Base-by-base conservation (phyloP, 2,888 invertebrate genomes). In the Rotaria sp. region DNA sequence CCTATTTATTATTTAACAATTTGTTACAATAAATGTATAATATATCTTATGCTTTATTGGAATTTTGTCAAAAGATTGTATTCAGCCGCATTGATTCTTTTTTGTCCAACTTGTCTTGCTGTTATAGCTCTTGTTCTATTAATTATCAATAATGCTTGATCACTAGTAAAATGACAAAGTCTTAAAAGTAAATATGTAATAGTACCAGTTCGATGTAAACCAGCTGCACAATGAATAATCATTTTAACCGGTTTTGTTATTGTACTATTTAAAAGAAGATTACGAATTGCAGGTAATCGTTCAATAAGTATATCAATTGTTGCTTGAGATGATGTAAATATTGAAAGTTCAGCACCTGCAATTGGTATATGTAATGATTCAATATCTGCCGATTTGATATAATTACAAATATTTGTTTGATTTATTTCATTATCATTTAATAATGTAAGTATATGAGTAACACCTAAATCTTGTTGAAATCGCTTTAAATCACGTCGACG, bases 191-290 rank as follows among this genome's bases (percentile, higher is more conserved):
- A 80, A 45, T 80, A 80, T 26, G 45, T 45, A 11, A 80, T 80
- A 1, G 80, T 45, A 45, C 80, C 80, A 41, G 80, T 80, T 45
- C 80, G 80, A 80, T 80, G 80, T 80, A 80, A n/a, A 45, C 80
- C 80, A 45, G 80, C 80, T 80, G 80, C 10, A 80, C 80, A 80
- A 80, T 80, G 80, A 45, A 80, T 80, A 13, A 80, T 45, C 45
- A 80, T 45, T 80, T 80, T 80, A 15, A 80, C n/a, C 0, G 67
- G 67, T 35, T 35, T 2, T 30, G 35, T 67, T 13, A 38, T 10
- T 11, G 41, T 80, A 41, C 45, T 45, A 45, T 80, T 80, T 13
- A 80, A 80, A n/a, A 80, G 45, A n/a, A 80, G 45, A 45, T 80
- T 2, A 45, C 80, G 45, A 13, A 80, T 45, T 8, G 45, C 2